These are phyloP conservation scores for Smutsia gigantea DNA, from an alignment of 2,797 vertebrate genomes.

Conservation along the genomic window DNA sequence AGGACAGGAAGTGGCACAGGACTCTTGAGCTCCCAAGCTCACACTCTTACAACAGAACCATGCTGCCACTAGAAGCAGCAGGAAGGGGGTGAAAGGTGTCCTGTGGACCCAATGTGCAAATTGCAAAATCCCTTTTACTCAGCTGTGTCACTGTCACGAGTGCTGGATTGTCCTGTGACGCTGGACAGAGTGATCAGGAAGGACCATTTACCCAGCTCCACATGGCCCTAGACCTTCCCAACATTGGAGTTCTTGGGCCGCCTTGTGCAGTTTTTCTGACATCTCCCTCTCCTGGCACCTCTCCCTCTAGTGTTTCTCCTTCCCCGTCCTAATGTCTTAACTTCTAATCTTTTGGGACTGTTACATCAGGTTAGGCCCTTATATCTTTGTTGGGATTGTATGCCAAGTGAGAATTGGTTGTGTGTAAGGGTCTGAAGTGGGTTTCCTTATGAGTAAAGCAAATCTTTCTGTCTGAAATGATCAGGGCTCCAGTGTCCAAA, in stretches of 20 bases:
- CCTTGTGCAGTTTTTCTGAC: neutral
- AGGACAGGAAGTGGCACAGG: neutral
- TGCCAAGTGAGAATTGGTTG: neutral
- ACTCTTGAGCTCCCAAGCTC: neutral
- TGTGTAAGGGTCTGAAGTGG: neutral
- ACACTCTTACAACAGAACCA: neutral
- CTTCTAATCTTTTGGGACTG: neutral
- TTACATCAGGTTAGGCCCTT: neutral
- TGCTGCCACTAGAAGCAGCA: neutral
- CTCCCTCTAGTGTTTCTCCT: neutral
- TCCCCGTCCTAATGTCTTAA: neutral
- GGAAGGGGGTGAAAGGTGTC: neutral
- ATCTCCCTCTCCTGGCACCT: neutral
- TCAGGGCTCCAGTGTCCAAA: neutral
- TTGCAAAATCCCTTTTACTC: neutral
- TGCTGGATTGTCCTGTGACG: no score
- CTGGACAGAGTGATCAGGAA: neutral
- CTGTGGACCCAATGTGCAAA: rapidly evolving
- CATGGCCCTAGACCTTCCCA: neutral
- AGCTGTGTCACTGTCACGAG: neutral
- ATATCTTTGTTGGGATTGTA: neutral
- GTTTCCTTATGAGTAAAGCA: neutral
- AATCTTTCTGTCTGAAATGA: neutral
- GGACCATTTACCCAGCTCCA: neutral
- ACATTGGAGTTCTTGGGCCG: rapidly evolving